Evolutionary conservation across 2,113 vertebrate species (phyloP).

Genomic region (Callipepla squamata): DNA sequence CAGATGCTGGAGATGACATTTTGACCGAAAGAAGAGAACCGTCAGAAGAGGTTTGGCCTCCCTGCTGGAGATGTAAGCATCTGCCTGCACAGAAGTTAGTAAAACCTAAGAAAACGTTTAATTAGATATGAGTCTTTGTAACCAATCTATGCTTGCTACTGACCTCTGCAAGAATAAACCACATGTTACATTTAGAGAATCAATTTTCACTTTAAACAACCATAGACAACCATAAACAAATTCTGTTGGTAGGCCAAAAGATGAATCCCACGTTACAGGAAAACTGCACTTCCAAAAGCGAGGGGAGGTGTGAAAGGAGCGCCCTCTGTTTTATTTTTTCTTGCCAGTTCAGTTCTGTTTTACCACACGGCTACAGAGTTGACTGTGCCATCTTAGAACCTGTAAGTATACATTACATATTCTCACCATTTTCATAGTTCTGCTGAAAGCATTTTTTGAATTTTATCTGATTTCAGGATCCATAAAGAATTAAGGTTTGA

Average conservation of each 20-base stretch:
- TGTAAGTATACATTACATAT: background rate
- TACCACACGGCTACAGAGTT: background rate
- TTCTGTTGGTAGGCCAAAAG: background rate
- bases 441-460: background rate
- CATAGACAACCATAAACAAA: background rate
- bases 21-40: background rate
- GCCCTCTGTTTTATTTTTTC: background rate
- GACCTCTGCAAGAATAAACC: background rate
- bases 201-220: background rate
- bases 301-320: background rate
- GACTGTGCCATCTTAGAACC: background rate
- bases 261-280: background rate
- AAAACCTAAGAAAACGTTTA: background rate
- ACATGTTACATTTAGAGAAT: background rate
- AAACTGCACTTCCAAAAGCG: background rate
- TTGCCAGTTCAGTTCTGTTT: background rate
- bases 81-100: background rate
- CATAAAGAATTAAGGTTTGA: background rate
- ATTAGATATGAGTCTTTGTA: background rate
- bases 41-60: background rate
- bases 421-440: background rate
- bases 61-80: background rate
- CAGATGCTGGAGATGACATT: background rate
- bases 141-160: background rate
- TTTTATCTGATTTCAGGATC: background rate